These are phyloP conservation scores for Psammodynastes pulverulentus DNA, from an alignment of 2,113 vertebrate genomes.

Conservation along the genomic window DNA sequence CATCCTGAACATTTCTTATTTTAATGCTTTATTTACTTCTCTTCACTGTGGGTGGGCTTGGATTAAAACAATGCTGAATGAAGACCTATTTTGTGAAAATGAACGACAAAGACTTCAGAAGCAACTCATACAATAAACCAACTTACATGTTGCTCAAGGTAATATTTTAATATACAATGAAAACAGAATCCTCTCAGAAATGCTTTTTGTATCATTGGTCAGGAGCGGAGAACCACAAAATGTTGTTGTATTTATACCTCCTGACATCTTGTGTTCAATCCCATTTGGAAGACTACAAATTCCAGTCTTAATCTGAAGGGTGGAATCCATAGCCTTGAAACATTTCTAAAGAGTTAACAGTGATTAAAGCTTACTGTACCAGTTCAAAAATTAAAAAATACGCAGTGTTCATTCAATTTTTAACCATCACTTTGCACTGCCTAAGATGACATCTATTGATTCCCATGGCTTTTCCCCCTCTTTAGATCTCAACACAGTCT, in stretches of 20 bases:
- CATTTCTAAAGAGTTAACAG: neutral
- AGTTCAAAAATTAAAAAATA: neutral
- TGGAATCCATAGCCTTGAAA: neutral
- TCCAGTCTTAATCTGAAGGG: neutral
- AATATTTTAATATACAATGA: neutral
- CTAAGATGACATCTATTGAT: neutral
- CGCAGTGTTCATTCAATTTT: neutral
- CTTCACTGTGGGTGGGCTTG: neutral
- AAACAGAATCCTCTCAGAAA: neutral
- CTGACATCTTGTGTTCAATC: neutral
- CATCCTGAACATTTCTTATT: neutral
- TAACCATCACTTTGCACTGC: neutral
- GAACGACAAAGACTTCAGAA: neutral
- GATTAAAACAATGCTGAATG: neutral
- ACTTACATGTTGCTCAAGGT: neutral
- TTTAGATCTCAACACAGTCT: neutral
- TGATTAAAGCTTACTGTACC: neutral
- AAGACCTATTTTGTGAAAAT: neutral
- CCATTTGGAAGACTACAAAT: neutral
- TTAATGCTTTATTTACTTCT: neutral
- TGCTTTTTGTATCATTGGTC: neutral
- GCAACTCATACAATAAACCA: neutral
- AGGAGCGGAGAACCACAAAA: neutral
- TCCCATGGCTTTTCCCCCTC: neutral
- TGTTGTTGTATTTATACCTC: neutral